Conservation (phyloP, 2,113 vertebrate genomes). For the Daubentonia madagascariensis region DNA sequence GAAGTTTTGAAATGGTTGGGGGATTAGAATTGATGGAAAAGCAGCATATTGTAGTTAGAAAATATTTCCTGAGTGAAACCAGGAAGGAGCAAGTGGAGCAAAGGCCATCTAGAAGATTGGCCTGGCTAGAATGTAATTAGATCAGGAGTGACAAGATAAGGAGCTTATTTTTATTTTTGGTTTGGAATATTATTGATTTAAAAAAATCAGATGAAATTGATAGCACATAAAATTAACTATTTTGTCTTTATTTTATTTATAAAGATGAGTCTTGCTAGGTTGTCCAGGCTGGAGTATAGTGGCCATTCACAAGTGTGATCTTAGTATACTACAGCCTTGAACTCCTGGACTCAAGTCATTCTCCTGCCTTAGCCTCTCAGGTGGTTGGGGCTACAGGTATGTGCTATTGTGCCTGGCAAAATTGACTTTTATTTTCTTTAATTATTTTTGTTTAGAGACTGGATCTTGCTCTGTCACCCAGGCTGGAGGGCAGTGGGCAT, state of each 20-base stretch:
- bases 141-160: background rate
- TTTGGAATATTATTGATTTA: background rate
- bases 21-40: conserved; percentile 23
- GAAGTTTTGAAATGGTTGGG: background rate
- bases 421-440: background rate
- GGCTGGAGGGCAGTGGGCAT: too few relatives aligned
- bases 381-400: background rate
- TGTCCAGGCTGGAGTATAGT: background rate
- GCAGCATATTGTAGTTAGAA: background rate
- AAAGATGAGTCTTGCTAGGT: background rate
- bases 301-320: background rate
- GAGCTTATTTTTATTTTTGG: background rate
- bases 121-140: background rate
- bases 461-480: too few relatives aligned
- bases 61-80: background rate
- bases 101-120: background rate
- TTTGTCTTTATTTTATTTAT: background rate
- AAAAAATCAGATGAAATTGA: background rate
- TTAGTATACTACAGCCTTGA: background rate
- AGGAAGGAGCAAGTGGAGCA: background rate
- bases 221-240: background rate
- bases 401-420: background rate
- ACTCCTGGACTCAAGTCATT: background rate
- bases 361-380: background rate
- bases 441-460: too few relatives aligned